Evolutionary conservation across 2,797 vertebrate species (phyloP).

Genomic region (Pseudocheirus occidentalis): DNA sequence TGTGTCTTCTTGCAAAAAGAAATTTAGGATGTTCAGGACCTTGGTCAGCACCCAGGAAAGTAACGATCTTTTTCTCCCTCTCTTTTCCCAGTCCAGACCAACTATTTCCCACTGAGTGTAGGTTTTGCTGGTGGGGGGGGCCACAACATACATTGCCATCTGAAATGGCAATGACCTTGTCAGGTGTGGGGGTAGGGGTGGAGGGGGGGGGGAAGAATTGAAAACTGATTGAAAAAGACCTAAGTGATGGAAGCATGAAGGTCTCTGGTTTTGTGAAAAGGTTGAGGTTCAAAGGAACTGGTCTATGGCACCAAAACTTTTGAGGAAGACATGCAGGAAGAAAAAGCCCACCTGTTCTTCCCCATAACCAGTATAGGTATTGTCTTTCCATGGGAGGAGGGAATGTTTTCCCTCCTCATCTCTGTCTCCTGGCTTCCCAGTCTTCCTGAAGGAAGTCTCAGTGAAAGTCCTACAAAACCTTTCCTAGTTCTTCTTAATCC

Average conservation of each 20-base stretch:
- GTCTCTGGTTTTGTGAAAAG: neutral
- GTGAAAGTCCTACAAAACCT: neutral
- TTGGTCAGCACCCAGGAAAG: slow-evolving; percentile 58
- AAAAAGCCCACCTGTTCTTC: neutral
- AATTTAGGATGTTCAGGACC: slow-evolving; percentile 58
- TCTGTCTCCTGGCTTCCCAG: neutral
- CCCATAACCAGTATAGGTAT: neutral
- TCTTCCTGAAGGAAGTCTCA: neutral
- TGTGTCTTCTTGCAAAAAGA: neutral
- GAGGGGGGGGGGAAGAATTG: neutral
- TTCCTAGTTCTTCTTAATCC: neutral
- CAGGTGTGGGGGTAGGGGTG: no score
- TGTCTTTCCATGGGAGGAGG: neutral
- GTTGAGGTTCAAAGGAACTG: neutral
- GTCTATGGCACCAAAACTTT: neutral
- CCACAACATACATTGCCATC: neutral
- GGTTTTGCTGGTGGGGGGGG: neutral
- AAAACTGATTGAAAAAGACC: neutral
- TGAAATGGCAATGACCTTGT: neutral
- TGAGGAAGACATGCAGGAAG: neutral
- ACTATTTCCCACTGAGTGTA: neutral
- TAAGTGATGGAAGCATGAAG: neutral
- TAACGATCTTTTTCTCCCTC: neutral
- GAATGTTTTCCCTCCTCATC: neutral
- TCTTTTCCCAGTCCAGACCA: neutral